phyloP scores from a whole-genome alignment of 2,888 invertebrate genomes.

The Eumerus sabulonum region DNA sequence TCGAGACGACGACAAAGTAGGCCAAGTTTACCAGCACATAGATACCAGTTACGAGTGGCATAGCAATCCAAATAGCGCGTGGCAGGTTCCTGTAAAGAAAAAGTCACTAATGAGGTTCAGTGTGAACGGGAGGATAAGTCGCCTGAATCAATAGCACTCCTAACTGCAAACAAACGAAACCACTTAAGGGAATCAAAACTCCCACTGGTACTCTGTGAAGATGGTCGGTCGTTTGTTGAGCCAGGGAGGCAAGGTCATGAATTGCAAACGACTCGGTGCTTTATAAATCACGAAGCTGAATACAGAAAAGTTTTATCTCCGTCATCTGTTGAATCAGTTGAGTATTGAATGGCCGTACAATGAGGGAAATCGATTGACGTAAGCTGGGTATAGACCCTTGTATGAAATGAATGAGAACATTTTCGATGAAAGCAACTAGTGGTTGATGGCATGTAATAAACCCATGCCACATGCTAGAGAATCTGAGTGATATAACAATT shows the following conservation, averaged over 20 bases:
- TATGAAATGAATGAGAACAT: slow-evolving; percentile 44
- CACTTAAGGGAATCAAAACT: slow-evolving; percentile 64
- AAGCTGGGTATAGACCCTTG: slow-evolving; percentile 16
- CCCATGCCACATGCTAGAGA: no score
- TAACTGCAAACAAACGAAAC: slow-evolving; percentile 63
- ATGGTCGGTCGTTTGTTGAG: slow-evolving; percentile 5
- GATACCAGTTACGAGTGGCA: slow-evolving; percentile 93
- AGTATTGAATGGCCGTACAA: neutral
- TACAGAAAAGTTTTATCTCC: slow-evolving; percentile 52
- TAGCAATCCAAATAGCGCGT: slow-evolving; percentile 94
- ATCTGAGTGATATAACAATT: no score
- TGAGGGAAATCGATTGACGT: slow-evolving; percentile 42
- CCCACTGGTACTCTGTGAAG: neutral
- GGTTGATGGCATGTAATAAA: slow-evolving; percentile 38
- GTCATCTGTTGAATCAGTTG: slow-evolving; percentile 35
- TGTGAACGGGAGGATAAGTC: slow-evolving; percentile 8
- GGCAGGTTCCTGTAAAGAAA: slow-evolving; percentile 88
- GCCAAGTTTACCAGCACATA: slow-evolving; percentile 95
- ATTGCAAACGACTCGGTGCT: slow-evolving; percentile 50
- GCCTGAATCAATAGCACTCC: slow-evolving; percentile 56
- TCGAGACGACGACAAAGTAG: slow-evolving; percentile 92
- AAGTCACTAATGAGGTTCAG: neutral
- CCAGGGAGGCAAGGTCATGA: slow-evolving; percentile 43
- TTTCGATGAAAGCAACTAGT: slow-evolving; percentile 55
- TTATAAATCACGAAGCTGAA: slow-evolving; percentile 39